phyloP scores from a whole-genome alignment of 2,888 invertebrate genomes.

The Tipula confusa region DNA sequence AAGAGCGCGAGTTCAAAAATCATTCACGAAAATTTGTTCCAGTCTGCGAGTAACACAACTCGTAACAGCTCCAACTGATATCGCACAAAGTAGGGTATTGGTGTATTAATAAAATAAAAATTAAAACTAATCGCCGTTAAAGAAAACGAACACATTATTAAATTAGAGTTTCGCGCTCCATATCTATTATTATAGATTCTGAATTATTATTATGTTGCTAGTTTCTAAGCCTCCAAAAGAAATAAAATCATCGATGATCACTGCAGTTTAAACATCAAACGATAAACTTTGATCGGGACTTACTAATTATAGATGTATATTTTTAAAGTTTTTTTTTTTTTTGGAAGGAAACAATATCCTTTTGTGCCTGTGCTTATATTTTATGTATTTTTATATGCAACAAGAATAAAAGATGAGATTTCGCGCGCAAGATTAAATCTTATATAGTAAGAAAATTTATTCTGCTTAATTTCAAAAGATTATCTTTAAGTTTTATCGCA shows the following conservation, averaged over 20 bases:
- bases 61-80: too few species aligned
- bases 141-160: constrained; percentile 12
- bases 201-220: neutral
- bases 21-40: too few species aligned
- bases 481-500: neutral
- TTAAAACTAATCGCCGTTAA: neutral
- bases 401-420: neutral
- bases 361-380: neutral
- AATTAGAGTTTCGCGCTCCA: constrained; percentile 12
- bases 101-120: too few species aligned
- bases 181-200: neutral
- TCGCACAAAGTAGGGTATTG: too few species aligned
- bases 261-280: neutral
- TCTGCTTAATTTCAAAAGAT: neutral
- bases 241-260: neutral
- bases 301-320: neutral
- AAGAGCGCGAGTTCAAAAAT: too few species aligned
- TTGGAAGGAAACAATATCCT: neutral
- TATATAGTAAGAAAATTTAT: neutral
- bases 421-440: constrained; percentile 14
- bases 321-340: neutral
- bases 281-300: neutral
- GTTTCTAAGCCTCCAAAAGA: neutral
- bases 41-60: too few species aligned
- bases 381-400: neutral